A percentile compares a stretch with the other conserved stretches of the same genome.
These are phyloP conservation scores for Sceloporus undulatus DNA, from an alignment of 2,113 vertebrate genomes.

Conservation along the genomic window DNA sequence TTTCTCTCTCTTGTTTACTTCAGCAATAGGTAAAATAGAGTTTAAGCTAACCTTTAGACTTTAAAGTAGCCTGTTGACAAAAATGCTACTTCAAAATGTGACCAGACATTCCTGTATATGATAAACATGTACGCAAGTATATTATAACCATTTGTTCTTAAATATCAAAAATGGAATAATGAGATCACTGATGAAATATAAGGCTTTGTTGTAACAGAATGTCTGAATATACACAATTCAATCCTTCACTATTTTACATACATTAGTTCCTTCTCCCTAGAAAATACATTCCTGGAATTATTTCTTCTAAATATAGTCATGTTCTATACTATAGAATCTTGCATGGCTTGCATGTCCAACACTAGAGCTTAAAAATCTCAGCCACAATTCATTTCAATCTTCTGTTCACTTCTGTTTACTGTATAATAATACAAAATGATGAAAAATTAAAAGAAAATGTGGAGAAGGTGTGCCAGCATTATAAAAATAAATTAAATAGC, in stretches of 20 bases:
- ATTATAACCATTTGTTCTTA: conserved; percentile 65
- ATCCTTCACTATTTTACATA: conserved; percentile 55
- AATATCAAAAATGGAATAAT: conserved; percentile 53
- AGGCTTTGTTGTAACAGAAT: conserved; percentile 69
- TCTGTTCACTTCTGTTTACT: conserved; percentile 64
- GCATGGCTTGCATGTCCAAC: conserved; percentile 62
- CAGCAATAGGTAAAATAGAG: conserved; percentile 45
- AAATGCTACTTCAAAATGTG: conserved; percentile 61
- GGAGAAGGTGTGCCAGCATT: conserved; percentile 59
- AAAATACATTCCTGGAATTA: conserved; percentile 69
- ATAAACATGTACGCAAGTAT: conserved; percentile 65
- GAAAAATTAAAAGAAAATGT: conserved; percentile 72
- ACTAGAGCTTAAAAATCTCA: conserved; percentile 58
- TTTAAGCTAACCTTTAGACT: conserved; percentile 51
- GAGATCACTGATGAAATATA: conserved; percentile 68
- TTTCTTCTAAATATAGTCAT: conserved; percentile 63
- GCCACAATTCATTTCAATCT: conserved; percentile 65
- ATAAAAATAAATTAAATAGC: conserved; percentile 79
- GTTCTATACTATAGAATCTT: conserved; percentile 56
- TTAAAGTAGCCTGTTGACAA: conserved; percentile 53
- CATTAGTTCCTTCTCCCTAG: conserved; percentile 63
- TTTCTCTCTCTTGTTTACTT: conserved; percentile 16
- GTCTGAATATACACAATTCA: conserved; percentile 72
- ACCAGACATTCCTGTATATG: conserved; percentile 21
- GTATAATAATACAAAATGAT: conserved; percentile 40